phyloP scores from a whole-genome alignment of 2,113 vertebrate species.

The Myotis brandtii region DNA sequence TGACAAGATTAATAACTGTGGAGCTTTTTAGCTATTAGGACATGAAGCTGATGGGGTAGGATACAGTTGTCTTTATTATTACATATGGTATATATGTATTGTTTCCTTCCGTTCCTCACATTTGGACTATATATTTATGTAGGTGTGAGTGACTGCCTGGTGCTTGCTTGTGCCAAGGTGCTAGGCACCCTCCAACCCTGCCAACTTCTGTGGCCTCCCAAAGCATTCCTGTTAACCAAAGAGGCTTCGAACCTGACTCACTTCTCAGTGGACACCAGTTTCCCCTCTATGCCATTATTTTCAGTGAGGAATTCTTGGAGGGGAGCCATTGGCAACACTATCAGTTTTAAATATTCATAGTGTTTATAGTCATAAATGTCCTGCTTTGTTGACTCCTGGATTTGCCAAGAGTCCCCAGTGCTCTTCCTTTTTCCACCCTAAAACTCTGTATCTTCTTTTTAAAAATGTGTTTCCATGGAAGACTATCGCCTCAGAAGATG shows the following conservation, averaged over 20 bases:
- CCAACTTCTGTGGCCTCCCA: conserved; percentile 78
- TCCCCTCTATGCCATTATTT: conserved; percentile 36
- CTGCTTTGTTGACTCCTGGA: conserved; percentile 50
- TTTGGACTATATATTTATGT: conserved; percentile 68
- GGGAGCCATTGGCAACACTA: conserved; percentile 52
- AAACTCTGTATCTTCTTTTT: conserved; percentile 52
- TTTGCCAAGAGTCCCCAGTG: conserved; percentile 48
- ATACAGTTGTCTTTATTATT: conserved; percentile 45
- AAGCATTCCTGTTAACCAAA: conserved; percentile 82
- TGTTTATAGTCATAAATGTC: conserved; percentile 4
- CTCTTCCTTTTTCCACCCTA: not conserved
- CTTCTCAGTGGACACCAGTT: conserved; percentile 42
- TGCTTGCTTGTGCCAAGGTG: conserved; percentile 79
- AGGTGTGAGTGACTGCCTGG: conserved; percentile 74
- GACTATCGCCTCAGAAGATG: not conserved
- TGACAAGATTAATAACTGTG: conserved; percentile 51
- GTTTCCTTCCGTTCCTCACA: conserved; percentile 61
- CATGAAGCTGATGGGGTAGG: conserved; percentile 44
- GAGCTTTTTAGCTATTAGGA: conserved; percentile 40
- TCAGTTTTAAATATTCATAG: conserved; percentile 53
- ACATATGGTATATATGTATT: conserved; percentile 37
- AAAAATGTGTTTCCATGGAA: conserved; percentile 28
- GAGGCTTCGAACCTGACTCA: conserved; percentile 73
- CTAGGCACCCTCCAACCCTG: conserved; percentile 73
- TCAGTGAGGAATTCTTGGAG: conserved; percentile 67